phyloP scores from a whole-genome alignment of 2,797 vertebrate species.

The Apodemus agrarius region DNA sequence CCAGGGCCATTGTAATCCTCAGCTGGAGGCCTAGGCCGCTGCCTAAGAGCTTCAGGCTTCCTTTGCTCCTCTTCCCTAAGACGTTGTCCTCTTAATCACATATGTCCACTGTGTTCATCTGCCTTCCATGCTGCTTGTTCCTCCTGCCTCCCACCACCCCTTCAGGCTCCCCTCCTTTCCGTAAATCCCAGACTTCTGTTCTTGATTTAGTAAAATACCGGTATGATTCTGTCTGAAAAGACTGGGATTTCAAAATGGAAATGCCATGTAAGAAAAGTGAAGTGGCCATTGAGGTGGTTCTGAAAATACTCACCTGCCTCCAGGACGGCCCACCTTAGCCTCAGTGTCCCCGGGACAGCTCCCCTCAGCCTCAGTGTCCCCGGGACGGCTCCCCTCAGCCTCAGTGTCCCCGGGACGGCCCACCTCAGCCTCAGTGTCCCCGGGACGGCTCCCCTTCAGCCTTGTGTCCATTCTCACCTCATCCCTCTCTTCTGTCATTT shows the following conservation, averaged over 20 bases:
- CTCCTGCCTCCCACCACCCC: not conserved
- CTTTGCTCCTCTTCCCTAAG: not conserved
- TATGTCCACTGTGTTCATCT: not conserved
- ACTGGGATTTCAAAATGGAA: constrained; percentile 29
- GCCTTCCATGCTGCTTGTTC: not conserved
- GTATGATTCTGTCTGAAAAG: not conserved
- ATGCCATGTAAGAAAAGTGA: not conserved
- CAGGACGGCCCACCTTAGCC: not conserved
- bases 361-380: not conserved
- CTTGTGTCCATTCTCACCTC: not conserved
- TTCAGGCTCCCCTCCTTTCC: not conserved
- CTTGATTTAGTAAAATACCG: not conserved
- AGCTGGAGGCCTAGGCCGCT: not conserved
- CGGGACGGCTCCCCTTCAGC: not conserved
- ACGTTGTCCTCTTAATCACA: not conserved
- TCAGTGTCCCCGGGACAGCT: not conserved
- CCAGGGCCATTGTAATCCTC: not conserved
- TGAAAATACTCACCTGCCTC: not conserved
- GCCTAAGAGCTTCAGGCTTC: not conserved
- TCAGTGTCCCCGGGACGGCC: not conserved
- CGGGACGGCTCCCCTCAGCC: not conserved
- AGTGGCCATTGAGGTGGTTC: not conserved
- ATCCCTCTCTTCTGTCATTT: not conserved
- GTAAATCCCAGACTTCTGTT: not conserved
- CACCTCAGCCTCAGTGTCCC: not conserved